Percentiles rank a stretch among this genome's conserved stretches.
Evolutionary conservation across 92 coral and sea anemone species (phyloP).

Genomic region (Parazoanthus darwini): DNA sequence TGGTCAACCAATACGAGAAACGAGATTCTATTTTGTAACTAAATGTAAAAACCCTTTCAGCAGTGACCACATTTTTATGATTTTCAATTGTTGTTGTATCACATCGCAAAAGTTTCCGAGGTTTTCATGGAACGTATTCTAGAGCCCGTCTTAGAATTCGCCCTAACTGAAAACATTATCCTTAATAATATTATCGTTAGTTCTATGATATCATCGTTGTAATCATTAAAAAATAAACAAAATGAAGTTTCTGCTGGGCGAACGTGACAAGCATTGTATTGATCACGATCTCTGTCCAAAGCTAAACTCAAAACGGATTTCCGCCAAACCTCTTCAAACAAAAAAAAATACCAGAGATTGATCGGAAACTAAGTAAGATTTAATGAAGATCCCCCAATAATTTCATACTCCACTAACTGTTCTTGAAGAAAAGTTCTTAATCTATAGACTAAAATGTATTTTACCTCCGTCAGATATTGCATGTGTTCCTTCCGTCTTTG

Average conservation of each 20-base stretch:
- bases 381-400: not conserved
- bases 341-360: not conserved
- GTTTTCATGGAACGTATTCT: no score
- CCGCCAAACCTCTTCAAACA: not conserved
- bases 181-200: no score
- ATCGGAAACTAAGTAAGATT: not conserved
- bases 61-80: not conserved
- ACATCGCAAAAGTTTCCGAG: not conserved
- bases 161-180: not conserved
- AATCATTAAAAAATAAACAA: not conserved
- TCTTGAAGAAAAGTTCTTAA: not conserved
- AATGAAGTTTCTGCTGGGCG: not conserved
- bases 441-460: not conserved
- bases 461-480: slow-evolving; percentile 80
- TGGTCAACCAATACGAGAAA: not conserved
- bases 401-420: not conserved
- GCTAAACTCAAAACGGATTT: not conserved
- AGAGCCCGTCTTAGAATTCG: no score
- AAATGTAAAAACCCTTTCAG: not conserved
- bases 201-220: not conserved
- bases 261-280: not conserved
- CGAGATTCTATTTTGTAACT: no score
- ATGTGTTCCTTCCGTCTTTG: slow-evolving; percentile 95
- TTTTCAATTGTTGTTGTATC: not conserved
- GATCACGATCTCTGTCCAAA: not conserved